Evolutionary conservation across 2,888 invertebrate species (phyloP), one percentile per base, ranked within the genome.

Genomic region (Dorcus parallelipipedus): DNA sequence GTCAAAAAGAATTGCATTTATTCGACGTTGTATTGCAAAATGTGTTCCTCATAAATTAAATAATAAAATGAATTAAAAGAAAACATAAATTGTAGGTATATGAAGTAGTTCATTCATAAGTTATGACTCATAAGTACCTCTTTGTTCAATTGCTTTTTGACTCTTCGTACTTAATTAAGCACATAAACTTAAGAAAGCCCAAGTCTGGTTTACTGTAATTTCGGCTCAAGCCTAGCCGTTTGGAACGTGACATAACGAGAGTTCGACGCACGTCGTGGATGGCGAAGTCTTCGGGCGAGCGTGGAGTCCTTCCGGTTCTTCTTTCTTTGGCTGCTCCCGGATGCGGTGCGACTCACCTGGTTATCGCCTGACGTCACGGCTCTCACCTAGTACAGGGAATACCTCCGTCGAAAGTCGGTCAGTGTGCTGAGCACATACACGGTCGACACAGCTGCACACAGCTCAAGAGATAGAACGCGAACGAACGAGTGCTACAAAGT

Each of bases 371-470:
- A 64, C 63, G 60, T 61, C 63, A 60, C 49, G 52, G 63, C 63
- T 64, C 60, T 61, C 60, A 59, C 61, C 63, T 57, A 58, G 52
- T 53, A 56, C 43, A 59, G 59, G 57, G 58, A 59, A 59, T 59
- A 55, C 60, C 63, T 54, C 53, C 43, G 62, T 56, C 53, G 64
- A 64, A 64, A 64, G 64, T 64, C 62, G 62, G 64, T 64, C 64
- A 64, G 62, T 64, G 62, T 64, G 64, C 58, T 64, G 62, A 54
- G 59, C 48, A 52, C 55, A 52, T 59, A 55, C 52, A 56, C 45
- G 38, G 45, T 20, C 50, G 50, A 43, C 56, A 56, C 40, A 56
- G 56, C 39, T 40, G 40, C 51, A 50, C 50, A 50, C 47, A 51
- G 51, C 39, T 51, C 51, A 48, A 20, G 14, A 56, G 51, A 50